Evolutionary conservation across 2,113 vertebrate species (phyloP), one percentile per base, ranked within the genome.

Genomic region (Anoplopoma fimbria): DNA sequence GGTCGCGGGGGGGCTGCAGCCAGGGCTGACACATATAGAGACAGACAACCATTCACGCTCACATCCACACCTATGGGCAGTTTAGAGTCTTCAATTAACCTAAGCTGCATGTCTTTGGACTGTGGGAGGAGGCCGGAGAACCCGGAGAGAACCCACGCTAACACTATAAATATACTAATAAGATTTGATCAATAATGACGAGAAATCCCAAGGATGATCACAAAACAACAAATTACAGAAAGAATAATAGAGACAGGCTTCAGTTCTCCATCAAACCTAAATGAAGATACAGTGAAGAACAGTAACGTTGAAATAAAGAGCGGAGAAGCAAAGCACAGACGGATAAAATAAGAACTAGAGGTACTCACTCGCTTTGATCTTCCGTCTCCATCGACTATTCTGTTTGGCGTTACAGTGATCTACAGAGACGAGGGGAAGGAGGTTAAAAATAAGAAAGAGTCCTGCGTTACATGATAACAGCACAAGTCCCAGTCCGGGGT

Each of bases 321-420:
- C 1, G 49, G 23, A 15, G 49, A 42, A 47, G 40, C 21, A 13
- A 36, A 29, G 67, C 33, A 76, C 9, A 73, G 49, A 67, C 55
- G 4, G 25, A 57, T 27, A 15, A 12, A 57, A 67, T 2, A 29
- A 65, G 0, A 29, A 45, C 57, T 40, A 57, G n/a, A 71, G 25
- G 42, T 31, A 91, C 90, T 92, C 85, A 94, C 94, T 83, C 0
- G 90, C 73, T 69, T 68, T 62, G 78, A 93, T 92, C 72, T 91
- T 94, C 29, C 79, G 80, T 63, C 89, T 95, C 94, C 92, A 93
- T 45, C 88, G 81, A 73, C 78, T 57, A 63, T 47, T 91, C 29
- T 69, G 77, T 83, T 90, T 93, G 63, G 19, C 34, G 14, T 80
- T 86, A 29, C 14, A 21, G 29, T 51, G 64, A 75, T 74, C 92